Conservation (phyloP, 2,113 vertebrate genomes). For the Setophaga kirtlandii region DNA sequence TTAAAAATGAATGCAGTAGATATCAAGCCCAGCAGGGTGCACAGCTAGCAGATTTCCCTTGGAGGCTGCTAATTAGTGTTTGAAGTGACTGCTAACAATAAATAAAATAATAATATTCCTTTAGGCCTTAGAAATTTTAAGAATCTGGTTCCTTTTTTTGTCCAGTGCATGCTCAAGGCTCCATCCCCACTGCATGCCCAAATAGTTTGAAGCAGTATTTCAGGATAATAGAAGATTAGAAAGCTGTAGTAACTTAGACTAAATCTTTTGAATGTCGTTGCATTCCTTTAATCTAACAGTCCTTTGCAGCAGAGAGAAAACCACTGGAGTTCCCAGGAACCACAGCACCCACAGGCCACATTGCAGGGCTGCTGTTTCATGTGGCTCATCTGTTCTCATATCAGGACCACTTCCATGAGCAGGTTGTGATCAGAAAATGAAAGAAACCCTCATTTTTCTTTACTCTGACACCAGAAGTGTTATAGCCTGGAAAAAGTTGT, state of each 20-base stretch:
- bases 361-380: background rate
- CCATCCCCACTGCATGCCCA: background rate
- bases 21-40: background rate
- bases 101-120: conserved; percentile 19
- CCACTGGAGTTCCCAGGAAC: background rate
- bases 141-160: background rate
- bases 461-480: background rate
- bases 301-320: background rate
- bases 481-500: background rate
- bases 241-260: background rate
- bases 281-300: background rate
- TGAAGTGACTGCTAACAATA: conserved; percentile 28
- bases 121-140: background rate
- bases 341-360: background rate
- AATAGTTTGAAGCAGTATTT: background rate
- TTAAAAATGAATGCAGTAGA: conserved; percentile 12
- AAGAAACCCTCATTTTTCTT: background rate
- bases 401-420: background rate
- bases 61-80: conserved; percentile 28
- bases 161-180: background rate
- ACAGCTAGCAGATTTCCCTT: background rate
- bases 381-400: background rate
- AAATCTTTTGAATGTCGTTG: background rate
- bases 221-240: background rate
- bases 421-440: background rate